Evolutionary conservation across 2,888 invertebrate species (phyloP).

Genomic region (Melanophora roralis): DNA sequence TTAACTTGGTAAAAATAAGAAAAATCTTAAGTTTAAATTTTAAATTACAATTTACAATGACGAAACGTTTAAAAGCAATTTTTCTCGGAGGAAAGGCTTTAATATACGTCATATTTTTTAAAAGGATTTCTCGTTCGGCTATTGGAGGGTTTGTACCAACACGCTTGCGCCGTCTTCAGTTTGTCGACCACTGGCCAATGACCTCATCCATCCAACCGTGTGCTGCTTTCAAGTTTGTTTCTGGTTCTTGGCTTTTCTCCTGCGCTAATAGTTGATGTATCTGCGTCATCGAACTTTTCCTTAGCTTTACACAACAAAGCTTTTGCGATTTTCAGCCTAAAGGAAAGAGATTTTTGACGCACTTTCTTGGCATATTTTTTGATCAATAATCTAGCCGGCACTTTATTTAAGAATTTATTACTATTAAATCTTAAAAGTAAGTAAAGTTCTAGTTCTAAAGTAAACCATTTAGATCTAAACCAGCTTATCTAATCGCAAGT

Average conservation of each 20-base stretch:
- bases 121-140: background rate
- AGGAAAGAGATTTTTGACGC: background rate
- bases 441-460: too few species aligned
- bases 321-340: conserved; percentile 22
- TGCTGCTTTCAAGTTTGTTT: conserved; percentile 25
- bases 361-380: conserved; percentile 17
- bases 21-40: background rate
- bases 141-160: too few species aligned
- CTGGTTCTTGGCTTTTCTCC: background rate
- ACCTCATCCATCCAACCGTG: conserved; percentile 23
- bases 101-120: conserved; percentile 4
- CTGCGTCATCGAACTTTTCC: background rate
- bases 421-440: too few species aligned
- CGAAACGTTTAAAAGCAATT: too few species aligned
- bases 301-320: background rate
- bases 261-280: background rate
- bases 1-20: conserved; percentile 11
- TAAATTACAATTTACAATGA: too few species aligned
- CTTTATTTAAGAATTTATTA: too few species aligned
- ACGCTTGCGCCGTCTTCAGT: conserved; percentile 32
- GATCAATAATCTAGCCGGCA: background rate
- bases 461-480: too few species aligned
- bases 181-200: conserved; percentile 38
- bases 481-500: too few species aligned
- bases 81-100: too few species aligned